Conservation (phyloP, 2,113 vertebrate species). For the Anolis carolinensis region DNA sequence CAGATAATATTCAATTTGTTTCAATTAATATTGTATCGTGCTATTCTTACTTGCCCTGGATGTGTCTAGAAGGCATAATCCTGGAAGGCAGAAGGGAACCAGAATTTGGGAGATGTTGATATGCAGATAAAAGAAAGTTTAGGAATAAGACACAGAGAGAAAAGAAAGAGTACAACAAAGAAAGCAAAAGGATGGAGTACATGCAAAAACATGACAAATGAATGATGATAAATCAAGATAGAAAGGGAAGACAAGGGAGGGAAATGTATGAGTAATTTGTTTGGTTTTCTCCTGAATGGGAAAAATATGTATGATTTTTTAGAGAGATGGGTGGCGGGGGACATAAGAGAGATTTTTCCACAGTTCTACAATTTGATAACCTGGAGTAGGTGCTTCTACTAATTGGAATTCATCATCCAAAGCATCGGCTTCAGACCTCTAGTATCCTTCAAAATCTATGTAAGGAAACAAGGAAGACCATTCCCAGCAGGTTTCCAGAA, state of each 20-base stretch:
- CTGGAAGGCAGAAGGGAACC: neutral
- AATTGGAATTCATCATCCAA: neutral
- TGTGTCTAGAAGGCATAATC: too few species aligned
- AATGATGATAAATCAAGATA: neutral
- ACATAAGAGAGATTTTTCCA: neutral
- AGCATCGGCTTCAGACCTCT: neutral
- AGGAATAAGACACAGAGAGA: neutral
- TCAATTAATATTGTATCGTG: neutral
- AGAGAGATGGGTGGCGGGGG: neutral
- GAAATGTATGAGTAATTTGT: too few species aligned
- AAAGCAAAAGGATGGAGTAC: neutral
- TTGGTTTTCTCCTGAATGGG: too few species aligned
- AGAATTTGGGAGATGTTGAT: neutral
- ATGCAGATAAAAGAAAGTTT: neutral
- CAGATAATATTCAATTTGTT: neutral
- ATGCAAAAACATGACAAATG: neutral
- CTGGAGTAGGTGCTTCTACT: neutral
- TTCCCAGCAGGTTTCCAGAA: neutral
- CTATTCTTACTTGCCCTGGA: neutral
- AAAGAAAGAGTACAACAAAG: neutral
- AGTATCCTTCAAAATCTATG: slow-evolving; percentile 5
- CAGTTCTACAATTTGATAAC: neutral
- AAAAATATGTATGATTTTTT: neutral
- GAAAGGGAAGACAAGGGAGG: neutral
- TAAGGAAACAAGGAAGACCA: slow-evolving; percentile 26